Conservation (phyloP, 2,797 vertebrate species). For the Melanotaenia pygmaea region DNA sequence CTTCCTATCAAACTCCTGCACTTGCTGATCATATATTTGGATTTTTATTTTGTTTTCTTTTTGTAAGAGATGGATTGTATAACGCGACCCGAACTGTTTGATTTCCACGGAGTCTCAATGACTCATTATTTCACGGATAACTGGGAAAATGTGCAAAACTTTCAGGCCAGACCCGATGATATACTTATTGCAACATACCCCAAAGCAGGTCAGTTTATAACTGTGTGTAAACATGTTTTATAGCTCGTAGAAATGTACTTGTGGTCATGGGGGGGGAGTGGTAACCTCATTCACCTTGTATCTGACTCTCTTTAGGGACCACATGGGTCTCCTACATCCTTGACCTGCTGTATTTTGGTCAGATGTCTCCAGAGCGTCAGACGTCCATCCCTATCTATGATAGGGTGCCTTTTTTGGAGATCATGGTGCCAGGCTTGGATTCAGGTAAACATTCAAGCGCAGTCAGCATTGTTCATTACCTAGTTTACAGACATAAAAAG, state of each 20-base stretch:
- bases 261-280: neutral
- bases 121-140: slow-evolving; percentile 64
- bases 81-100: slow-evolving; percentile 38
- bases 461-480: neutral
- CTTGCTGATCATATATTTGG: neutral
- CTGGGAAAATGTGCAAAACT: slow-evolving; percentile 76
- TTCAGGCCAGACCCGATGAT: slow-evolving; percentile 78
- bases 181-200: slow-evolving; percentile 77
- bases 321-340: slow-evolving; percentile 78
- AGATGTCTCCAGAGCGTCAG: slow-evolving; percentile 52
- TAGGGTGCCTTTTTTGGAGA: slow-evolving; percentile 74
- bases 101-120: slow-evolving; percentile 74
- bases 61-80: slow-evolving; percentile 6
- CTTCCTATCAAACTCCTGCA: neutral
- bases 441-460: slow-evolving; percentile 52
- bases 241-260: neutral
- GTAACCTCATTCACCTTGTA: neutral
- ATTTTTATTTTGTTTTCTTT: neutral
- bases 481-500: neutral
- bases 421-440: neutral
- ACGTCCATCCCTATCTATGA: slow-evolving; percentile 60
- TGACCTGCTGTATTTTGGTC: slow-evolving; percentile 75
- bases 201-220: slow-evolving; percentile 71
- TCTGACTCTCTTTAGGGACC: slow-evolving; percentile 55
- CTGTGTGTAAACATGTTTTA: neutral